Base-by-base conservation (phyloP, 2,888 invertebrate species). In the Trichogramma evanescens region DNA sequence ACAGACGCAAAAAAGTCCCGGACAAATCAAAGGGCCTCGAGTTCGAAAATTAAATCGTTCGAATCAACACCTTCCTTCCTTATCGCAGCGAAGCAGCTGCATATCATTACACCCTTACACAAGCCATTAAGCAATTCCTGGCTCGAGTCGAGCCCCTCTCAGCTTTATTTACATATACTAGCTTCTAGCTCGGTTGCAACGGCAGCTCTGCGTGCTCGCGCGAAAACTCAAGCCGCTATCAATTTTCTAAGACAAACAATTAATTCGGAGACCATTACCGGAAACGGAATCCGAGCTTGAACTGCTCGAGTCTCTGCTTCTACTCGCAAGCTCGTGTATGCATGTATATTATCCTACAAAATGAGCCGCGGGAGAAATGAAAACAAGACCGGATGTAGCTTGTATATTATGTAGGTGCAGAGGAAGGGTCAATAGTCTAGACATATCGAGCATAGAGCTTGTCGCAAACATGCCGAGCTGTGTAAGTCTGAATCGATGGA, bases 261-360 rank as follows among this genome's bases (percentile, higher is more conserved):
- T 74, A 73, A 74, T 74, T 71, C 69, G 68, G 62, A 53, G 26
- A 26, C 26, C 69, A 68, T 61, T 62, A 63, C 62, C 64, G 59
- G 71, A 73, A 67, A 56, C 72, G 73, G 73, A 74, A 73, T 72
- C 68, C 72, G 66, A 66, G 44, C 58, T 6, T 48, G 26, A 48
- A 13, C 10, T 48, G 8, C 7, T 7, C 44, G 7, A 44, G 8
- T 7, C 9, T 9, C 9, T 7, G n/a, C 4, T 10, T 13, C 48
- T 10, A 48, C 10, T 13, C 10, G 48, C 48, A 6, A 4, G 48
- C 10, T n/a, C 10, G 2, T 46, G 8, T 46, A 10, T 10, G n/a
- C 8, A 13, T 4, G 48, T 48, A 10, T 48, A 10, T 6, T 10
- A 13, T 48, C 48, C 10, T 66, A 65, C 63, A 54, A 54, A 50